phyloP scores from a whole-genome alignment of 2,888 invertebrate species.

The Sycophila texana region DNA sequence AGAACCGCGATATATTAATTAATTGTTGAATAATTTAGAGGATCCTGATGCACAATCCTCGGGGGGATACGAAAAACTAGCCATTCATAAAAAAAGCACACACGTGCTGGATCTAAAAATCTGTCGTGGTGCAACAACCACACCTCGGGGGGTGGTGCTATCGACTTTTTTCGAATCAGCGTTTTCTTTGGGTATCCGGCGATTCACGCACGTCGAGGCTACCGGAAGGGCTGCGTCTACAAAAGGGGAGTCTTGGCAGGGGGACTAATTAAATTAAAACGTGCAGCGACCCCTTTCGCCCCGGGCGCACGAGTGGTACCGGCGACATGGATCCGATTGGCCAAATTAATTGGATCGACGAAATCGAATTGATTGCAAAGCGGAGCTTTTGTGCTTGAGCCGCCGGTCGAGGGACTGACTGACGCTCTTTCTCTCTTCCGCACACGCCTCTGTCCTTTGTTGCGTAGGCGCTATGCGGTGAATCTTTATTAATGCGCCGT shows the following conservation, averaged over 20 bases:
- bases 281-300: background rate
- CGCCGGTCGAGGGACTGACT: conserved; percentile 1
- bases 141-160: too few species aligned
- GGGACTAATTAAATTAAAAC: conserved; percentile 51
- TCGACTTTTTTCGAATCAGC: too few species aligned
- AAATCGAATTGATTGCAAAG: conserved; percentile 52
- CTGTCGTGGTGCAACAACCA: too few species aligned
- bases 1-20: too few species aligned
- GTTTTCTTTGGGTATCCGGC: too few species aligned
- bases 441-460: background rate
- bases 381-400: conserved; percentile 26
- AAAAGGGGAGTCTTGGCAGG: background rate
- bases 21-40: too few species aligned
- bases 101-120: too few species aligned
- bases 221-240: conserved; percentile 2
- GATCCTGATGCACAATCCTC: too few species aligned
- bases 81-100: too few species aligned
- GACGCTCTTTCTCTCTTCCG: background rate
- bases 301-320: background rate
- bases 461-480: background rate
- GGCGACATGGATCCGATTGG: conserved; percentile 50
- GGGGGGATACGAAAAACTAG: too few species aligned
- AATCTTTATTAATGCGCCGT: conserved; percentile 32
- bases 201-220: background rate
- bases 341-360: conserved; percentile 53